Conservation (phyloP, 2,113 vertebrate genomes). For the Psittacus erithacus region DNA sequence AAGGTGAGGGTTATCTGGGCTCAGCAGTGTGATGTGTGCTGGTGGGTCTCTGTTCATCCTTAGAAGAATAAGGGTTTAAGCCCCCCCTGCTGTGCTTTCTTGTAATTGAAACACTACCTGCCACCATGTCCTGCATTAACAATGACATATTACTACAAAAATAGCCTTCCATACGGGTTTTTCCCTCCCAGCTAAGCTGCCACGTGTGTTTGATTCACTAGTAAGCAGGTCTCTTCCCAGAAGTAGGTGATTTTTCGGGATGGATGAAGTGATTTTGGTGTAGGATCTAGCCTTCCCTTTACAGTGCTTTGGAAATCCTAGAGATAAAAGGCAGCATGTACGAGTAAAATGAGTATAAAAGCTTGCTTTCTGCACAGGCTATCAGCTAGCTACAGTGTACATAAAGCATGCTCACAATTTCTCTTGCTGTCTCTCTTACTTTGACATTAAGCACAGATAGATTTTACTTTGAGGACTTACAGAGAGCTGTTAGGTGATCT, state of each 20-base stretch:
- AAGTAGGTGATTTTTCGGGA: background rate
- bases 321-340: background rate
- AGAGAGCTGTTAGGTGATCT: conserved; percentile 41
- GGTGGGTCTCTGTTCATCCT: background rate
- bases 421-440: background rate
- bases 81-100: background rate
- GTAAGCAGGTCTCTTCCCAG: background rate
- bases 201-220: background rate
- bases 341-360: background rate
- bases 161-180: background rate
- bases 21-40: background rate
- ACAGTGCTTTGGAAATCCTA: background rate
- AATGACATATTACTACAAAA: background rate
- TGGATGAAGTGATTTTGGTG: background rate
- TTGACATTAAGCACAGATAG: conserved; percentile 53
- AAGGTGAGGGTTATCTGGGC: background rate
- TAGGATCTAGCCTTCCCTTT: background rate
- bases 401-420: background rate
- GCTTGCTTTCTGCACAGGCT: background rate
- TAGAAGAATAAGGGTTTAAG: background rate
- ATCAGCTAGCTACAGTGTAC: background rate
- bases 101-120: background rate
- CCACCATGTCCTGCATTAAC: background rate
- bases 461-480: conserved; percentile 14
- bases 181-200: background rate